A percentile compares a stretch with the other conserved stretches of the same genome.
These are phyloP conservation scores for Antidorcas marsupialis DNA, from an alignment of 2,113 vertebrate genomes.

Conservation along the genomic window DNA sequence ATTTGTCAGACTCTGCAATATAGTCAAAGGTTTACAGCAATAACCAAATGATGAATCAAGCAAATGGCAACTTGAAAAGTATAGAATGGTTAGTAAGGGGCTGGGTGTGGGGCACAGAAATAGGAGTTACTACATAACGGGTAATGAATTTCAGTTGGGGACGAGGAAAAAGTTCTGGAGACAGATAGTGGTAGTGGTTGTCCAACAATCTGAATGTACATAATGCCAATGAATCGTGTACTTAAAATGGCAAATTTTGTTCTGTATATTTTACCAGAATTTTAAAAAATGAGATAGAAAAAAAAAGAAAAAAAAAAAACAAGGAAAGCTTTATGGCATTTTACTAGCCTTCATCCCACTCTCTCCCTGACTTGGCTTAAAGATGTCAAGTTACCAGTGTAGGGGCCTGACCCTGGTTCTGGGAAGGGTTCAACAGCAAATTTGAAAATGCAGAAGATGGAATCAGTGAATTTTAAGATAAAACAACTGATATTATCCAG, in stretches of 20 bases:
- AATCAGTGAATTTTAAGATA: background rate
- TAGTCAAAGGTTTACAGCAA: background rate
- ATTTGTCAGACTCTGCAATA: slow-evolving; percentile 21
- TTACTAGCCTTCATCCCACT: background rate
- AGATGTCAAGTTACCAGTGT: background rate
- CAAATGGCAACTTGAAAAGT: background rate
- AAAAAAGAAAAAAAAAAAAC: background rate
- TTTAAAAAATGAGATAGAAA: background rate
- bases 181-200: background rate
- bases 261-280: background rate
- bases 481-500: background rate
- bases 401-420: background rate
- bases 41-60: background rate
- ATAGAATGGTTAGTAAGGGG: background rate
- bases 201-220: background rate
- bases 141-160: background rate
- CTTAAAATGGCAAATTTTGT: background rate
- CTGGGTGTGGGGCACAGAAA: background rate
- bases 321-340: background rate
- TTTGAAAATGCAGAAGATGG: background rate
- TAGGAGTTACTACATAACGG: background rate
- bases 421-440: background rate
- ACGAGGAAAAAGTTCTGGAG: background rate
- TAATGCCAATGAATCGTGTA: background rate
- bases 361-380: background rate